Evolutionary conservation across 30 jellyfish, hydroid and myxozoan species (phyloP).

Genomic region (Rhopilema esculentum): DNA sequence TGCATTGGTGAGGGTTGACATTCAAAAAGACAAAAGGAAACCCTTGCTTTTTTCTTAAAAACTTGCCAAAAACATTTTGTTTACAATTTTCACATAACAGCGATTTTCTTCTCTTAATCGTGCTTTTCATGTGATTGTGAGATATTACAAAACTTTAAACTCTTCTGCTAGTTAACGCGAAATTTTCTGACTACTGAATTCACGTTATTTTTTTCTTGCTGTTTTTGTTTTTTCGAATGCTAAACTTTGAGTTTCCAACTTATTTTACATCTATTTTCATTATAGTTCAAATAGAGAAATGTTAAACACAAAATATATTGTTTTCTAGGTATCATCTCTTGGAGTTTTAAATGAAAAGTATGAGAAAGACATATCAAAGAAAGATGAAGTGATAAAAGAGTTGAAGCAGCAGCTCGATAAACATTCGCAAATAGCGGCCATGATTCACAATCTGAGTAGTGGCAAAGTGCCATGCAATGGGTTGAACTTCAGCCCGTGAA

Average conservation of each 20-base stretch:
- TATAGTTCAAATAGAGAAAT: neutral
- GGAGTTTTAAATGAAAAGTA: slow-evolving; percentile 67
- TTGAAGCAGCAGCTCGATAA: slow-evolving; percentile 80
- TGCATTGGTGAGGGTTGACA: too few species aligned
- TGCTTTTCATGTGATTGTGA: too few species aligned
- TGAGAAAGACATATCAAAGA: slow-evolving; percentile 70
- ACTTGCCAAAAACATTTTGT: too few species aligned
- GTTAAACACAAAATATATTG: too few species aligned
- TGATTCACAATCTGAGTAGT: slow-evolving; percentile 91
- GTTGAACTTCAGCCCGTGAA: slow-evolving; percentile 34
- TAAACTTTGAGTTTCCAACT: neutral
- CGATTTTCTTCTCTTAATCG: too few species aligned
- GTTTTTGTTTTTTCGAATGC: neutral
- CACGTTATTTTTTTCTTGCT: too few species aligned
- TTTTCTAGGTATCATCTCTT: slow-evolving; percentile 66
- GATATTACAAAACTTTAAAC: too few species aligned
- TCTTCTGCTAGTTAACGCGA: neutral
- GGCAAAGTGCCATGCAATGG: slow-evolving; percentile 74
- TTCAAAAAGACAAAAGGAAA: too few species aligned
- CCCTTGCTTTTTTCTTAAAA: too few species aligned
- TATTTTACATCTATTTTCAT: neutral
- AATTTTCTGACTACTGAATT: too few species aligned
- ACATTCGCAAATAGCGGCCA: slow-evolving; percentile 97
- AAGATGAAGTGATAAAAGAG: slow-evolving; percentile 53
- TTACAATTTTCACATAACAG: too few species aligned